These are phyloP conservation scores for Ommatoiulus sabulosus DNA, from an alignment of 2,888 invertebrate species.

Conservation along the genomic window DNA sequence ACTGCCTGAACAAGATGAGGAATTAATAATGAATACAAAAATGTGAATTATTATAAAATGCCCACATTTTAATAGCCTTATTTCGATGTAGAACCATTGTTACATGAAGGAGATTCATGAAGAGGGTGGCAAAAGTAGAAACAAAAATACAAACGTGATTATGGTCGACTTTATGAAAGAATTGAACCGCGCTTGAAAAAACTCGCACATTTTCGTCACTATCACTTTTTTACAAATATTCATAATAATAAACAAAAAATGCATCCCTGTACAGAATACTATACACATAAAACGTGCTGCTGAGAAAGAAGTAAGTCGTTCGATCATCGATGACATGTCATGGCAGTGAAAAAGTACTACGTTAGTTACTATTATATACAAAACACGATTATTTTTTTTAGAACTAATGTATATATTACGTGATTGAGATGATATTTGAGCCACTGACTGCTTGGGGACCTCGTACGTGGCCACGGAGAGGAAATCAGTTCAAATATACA, in stretches of 20 bases:
- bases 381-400: constrained; percentile 27
- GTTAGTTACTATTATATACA: constrained; percentile 20
- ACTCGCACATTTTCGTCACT: neutral
- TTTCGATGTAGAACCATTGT: constrained; percentile 47
- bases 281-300: neutral
- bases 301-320: constrained; percentile 2
- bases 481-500: neutral
- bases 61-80: constrained; percentile 36
- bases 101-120: constrained; percentile 26
- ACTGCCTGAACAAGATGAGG: no score
- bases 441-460: neutral
- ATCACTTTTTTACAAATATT: constrained; percentile 8
- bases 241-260: neutral
- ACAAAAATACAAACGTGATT: constrained; percentile 64
- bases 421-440: constrained; percentile 34
- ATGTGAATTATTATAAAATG: constrained; percentile 16
- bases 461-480: neutral
- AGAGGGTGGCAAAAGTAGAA: constrained; percentile 73
- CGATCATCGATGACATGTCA: constrained; percentile 37
- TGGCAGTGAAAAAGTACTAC: constrained; percentile 26
- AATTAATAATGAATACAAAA: neutral
- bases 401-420: neutral
- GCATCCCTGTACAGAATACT: constrained; percentile 3
- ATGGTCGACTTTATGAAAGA: constrained; percentile 11
- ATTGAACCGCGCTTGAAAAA: neutral